A percentile compares a stretch with the other conserved stretches of the same genome.
These are phyloP conservation scores for Xiphophorus couchianus DNA, from an alignment of 2,113 vertebrate genomes.

Conservation along the genomic window DNA sequence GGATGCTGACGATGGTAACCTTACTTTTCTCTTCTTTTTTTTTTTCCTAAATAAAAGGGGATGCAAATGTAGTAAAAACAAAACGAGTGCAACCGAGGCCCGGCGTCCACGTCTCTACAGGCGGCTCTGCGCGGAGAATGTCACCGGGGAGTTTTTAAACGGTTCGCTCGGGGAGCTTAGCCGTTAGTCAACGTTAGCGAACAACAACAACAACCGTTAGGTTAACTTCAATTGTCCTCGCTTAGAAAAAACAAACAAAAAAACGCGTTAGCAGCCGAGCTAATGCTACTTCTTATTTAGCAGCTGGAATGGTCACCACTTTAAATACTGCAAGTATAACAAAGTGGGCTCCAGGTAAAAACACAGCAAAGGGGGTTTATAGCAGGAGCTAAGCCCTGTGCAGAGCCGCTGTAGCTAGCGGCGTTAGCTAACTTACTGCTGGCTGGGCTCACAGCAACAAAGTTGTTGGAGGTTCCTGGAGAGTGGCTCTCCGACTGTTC, in stretches of 20 bases:
- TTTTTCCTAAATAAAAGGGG: constrained; percentile 7
- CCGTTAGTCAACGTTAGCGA: constrained; percentile 54
- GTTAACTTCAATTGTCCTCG: constrained; percentile 70
- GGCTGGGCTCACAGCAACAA: constrained; percentile 52
- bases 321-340: constrained; percentile 1
- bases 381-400: constrained; percentile 6
- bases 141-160: constrained; percentile 56
- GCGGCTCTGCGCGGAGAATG: constrained; percentile 43
- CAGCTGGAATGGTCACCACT: constrained; percentile 24
- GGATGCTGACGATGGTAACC: constrained; percentile 65
- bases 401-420: constrained; percentile 50
- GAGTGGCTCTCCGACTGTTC: constrained; percentile 60
- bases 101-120: background rate
- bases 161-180: constrained; percentile 57
- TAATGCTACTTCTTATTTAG: constrained; percentile 28
- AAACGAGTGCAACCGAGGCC: constrained; percentile 2
- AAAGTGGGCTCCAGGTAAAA: constrained; percentile 7
- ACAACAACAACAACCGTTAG: constrained; percentile 52
- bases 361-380: background rate
- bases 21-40: constrained; percentile 31
- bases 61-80: constrained; percentile 1
- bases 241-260: background rate
- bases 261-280: constrained; percentile 47
- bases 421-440: constrained; percentile 56
- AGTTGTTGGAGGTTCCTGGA: constrained; percentile 72